Evolutionary conservation across 1,140 invertebrate genomes (phyloP), one percentile per base, ranked within the genome.

Genomic region (Drosophila repletoides): DNA sequence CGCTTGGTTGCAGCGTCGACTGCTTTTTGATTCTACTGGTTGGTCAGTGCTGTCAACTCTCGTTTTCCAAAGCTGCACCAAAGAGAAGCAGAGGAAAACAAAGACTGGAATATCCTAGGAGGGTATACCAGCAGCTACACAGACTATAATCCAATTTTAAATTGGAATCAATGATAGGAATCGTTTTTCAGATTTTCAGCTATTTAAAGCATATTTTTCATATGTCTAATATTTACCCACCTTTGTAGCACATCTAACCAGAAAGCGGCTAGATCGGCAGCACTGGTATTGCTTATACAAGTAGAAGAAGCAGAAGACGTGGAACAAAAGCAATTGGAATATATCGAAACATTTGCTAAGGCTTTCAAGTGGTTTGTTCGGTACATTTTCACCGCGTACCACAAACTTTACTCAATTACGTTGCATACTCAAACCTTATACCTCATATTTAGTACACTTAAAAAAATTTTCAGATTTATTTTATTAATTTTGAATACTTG

Each of bases 351-450:
- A 84, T 84, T 83, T 73, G 56, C 77, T 51, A 56, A 55, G 51
- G 73, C 51, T 58, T 74, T 71, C 79, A 74, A 83, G 79, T 83
- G 76, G 49, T 71, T 74, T 46, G 40, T 43, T 43, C 9, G 52
- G 26, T 51, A 64, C 68, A 73, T 81, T 83, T 63, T 70, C 79
- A 77, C 65, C 53, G 70, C n/a, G n/a, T n/a, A n/a, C 74, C 68
- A 60, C 65, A 84, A n/a, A 84, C 74, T 84, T 79, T 84, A 84
- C 80, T 84, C 79, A 79, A 84, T 84, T 84, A 86, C 72, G 74
- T 76, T 74, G 71, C 65, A 34, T 64, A 51, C 69, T 66, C 45
- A 48, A 19, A 14, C 14, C 48, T n/a, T n/a, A n/a, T n/a, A 15
- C 41, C 41, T 12, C 36, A 7, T 1, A 1, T 7, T 5, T 2